phyloP scores from a whole-genome alignment of 2,888 invertebrate species.

The Chymomyza fuscimana region DNA sequence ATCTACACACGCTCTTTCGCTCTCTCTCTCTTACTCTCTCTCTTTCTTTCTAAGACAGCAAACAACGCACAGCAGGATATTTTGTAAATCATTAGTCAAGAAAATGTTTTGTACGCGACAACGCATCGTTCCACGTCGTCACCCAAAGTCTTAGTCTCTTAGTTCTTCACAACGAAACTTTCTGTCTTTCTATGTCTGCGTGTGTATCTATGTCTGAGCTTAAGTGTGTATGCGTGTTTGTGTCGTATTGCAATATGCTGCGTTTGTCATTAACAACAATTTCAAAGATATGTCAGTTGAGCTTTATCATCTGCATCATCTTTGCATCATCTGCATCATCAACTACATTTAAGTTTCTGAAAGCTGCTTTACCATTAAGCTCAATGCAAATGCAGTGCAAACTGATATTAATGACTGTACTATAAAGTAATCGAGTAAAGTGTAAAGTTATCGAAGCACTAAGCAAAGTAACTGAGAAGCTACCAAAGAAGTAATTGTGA shows the following conservation, averaged over 20 bases:
- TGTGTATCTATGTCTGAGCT: not conserved
- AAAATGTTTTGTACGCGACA: constrained; percentile 30
- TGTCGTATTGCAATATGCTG: constrained; percentile 51
- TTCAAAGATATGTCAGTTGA: not conserved
- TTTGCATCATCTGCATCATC: constrained; percentile 1
- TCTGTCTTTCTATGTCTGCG: not conserved
- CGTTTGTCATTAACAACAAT: constrained; percentile 59
- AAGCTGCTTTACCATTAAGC: too few relatives aligned
- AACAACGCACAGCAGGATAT: constrained; percentile 65
- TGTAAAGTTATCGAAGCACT: too few relatives aligned
- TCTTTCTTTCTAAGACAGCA: constrained; percentile 41
- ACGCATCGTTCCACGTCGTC: constrained; percentile 8
- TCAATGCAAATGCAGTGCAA: too few relatives aligned
- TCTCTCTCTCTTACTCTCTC: constrained; percentile 32
- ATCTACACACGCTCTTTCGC: not conserved
- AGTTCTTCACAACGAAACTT: not conserved
- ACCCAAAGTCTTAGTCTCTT: not conserved
- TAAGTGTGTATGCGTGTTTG: constrained; percentile 16
- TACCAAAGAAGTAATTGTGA: too few relatives aligned
- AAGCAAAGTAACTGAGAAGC: too few relatives aligned
- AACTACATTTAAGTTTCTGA: too few relatives aligned
- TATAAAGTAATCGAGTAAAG: too few relatives aligned
- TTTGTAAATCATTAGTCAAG: constrained; percentile 73
- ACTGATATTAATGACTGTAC: too few relatives aligned
- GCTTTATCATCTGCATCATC: not conserved